Base-by-base conservation (phyloP, 2,888 invertebrate genomes). In the Stenotaenia linearis region DNA sequence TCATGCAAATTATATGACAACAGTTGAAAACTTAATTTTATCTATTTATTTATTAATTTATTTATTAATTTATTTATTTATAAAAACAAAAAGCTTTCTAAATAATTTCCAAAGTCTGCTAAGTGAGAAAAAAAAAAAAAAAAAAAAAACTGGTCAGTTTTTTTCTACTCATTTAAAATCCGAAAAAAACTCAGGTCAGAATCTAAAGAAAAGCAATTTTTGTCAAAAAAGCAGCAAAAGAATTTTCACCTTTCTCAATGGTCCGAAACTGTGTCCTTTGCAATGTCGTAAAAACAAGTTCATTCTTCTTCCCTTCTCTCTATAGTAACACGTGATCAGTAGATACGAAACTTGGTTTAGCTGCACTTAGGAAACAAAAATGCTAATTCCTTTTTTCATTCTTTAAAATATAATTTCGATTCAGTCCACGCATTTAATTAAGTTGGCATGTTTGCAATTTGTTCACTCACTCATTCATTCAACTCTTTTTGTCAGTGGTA, bases 401-500 rank as follows among this genome's bases (percentile, higher is more conserved):
- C 12, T 45, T 4, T 5, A 45, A 15, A 21, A 12, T 56, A 56
- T 10, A 4, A 23, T 56, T 56, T 56, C 23, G 21, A 21, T 56
- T 56, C 23, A 61, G 61, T 61, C 61, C 28, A 61, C 61, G 61
- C 61, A 61, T 61, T 61, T 61, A 61, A 61, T 61, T 61, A 61
- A 61, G 61, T 61, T 61, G 61, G 61, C 61, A 25, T 61, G 61
- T 61, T 61, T 23, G 6, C 15, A 25, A 21, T 1, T 61, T 61
- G 1, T 18, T 5, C n/a, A 45, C 1, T 45, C n/a, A 1, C n/a
- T 18, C 45, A 18, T n/a, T 45, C 15, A 3, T 45, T 45, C 18
- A 61, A 61, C 12, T 61, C 61, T 28, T 61, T 28, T 25, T 61
- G 61, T 61, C 61, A 61, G 25, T 61, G 61, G 10, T 25, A 23